Evolutionary conservation across 2,113 vertebrate species (phyloP), one percentile per base, ranked within the genome.

Genomic region (Phaethon lepturus): DNA sequence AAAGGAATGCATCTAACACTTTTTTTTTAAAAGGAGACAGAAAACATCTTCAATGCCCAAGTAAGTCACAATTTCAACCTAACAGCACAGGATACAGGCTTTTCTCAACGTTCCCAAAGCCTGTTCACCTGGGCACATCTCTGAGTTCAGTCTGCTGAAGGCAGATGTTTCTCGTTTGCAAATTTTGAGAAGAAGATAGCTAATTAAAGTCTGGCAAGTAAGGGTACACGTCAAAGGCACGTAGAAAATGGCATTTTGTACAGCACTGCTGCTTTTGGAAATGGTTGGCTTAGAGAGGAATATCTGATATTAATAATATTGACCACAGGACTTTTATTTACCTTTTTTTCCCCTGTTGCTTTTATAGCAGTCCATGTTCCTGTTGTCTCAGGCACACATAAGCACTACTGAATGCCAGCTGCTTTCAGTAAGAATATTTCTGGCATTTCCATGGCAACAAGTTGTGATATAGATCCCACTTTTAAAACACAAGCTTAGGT

Each of bases 381-480:
- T 77, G 42, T 67, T 94, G 90, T 81, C 47, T 90, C 88, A 17
- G 92, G 93, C 95, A 95, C 76, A 67, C 78, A 92, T 42, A 20
- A 88, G 85, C 96, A 79, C 83, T 17, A 23, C 82, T 56, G 81
- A 88, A 16, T 26, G 83, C 93, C 97, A 97, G 7, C 20, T 6
- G 35, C 58, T 33, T 87, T 75, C 95, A 94, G 88, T 90, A 97
- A 97, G 60, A 93, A 47, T 88, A 94, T 96, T 97, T 93, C 94
- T 96, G 86, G 62, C 66, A 87, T 75, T 82, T 83, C 95, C 94
- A 67, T 69, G 75, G 90, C 93, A 95, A 94, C 87, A 17, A 79
- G 45, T 92, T 89, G 83, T 89, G 94, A 97, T 76, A 94, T 55
- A 90, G 52, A 14, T 31, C 73, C 67, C 25, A 11, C 91, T 94